A percentile compares a stretch with the other conserved stretches of the same genome.
These are phyloP conservation scores for Procapra przewalskii DNA, from an alignment of 2,113 vertebrate genomes.

Conservation along the genomic window DNA sequence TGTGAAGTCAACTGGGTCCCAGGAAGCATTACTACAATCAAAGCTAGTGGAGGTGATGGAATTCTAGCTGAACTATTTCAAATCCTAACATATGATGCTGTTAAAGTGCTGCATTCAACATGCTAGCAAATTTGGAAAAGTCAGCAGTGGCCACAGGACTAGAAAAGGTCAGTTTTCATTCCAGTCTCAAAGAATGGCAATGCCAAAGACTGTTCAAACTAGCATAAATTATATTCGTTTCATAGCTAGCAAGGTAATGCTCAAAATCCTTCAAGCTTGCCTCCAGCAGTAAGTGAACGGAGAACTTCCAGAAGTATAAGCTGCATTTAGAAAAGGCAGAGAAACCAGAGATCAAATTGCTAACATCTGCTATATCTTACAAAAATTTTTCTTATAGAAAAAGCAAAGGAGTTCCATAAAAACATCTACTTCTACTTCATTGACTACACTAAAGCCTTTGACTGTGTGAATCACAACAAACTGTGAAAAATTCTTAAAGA, in stretches of 20 bases:
- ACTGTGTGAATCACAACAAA: not conserved
- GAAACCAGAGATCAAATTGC: not conserved
- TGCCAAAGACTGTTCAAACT: not conserved
- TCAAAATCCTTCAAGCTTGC: not conserved
- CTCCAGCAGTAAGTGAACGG: not conserved
- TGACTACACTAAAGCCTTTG: not conserved
- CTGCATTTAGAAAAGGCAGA: not conserved
- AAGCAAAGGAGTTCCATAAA: not conserved
- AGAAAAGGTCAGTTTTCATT: not conserved
- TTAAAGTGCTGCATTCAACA: not conserved
- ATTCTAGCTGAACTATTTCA: not conserved
- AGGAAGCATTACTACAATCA: not conserved
- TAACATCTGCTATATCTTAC: not conserved
- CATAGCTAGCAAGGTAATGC: not conserved
- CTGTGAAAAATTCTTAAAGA: not conserved
- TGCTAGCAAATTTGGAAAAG: not conserved
- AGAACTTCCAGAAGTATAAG: not conserved
- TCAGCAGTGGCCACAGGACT: not conserved
- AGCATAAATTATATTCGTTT: not conserved
- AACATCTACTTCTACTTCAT: not conserved
- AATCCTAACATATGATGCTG: not conserved
- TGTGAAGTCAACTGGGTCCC: not conserved
- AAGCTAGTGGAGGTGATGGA: not conserved
- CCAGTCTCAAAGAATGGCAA: not conserved
- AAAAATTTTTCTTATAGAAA: not conserved